A percentile compares a stretch with the other conserved stretches of the same genome.
Conservation (phyloP, 2,113 vertebrate species). For the Zingel zingel region DNA sequence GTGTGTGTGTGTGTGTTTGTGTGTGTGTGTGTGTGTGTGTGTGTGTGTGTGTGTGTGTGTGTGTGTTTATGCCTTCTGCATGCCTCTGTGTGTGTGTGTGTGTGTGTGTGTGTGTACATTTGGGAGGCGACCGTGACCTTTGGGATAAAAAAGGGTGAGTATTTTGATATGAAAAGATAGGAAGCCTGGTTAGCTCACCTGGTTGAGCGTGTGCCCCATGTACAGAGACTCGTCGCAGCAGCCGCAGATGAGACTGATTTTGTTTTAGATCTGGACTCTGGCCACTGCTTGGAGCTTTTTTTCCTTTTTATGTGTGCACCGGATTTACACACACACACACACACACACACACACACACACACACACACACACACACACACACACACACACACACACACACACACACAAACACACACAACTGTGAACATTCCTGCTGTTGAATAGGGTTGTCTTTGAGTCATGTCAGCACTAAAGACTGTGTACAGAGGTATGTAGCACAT, state of each 20-base stretch:
- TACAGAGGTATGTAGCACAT: slow-evolving; percentile 65
- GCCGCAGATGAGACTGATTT: no score
- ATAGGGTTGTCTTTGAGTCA: slow-evolving; percentile 66
- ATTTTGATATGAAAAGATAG: slow-evolving; percentile 70
- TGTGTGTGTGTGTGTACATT: background rate
- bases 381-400: slow-evolving; percentile 32
- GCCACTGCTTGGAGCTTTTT: no score
- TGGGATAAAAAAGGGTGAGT: slow-evolving; percentile 40
- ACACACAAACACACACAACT: slow-evolving; percentile 49
- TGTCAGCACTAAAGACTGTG: slow-evolving; percentile 56
- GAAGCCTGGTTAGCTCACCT: background rate
- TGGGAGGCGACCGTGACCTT: slow-evolving; percentile 44
- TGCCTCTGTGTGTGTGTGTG: no score
- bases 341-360: slow-evolving; percentile 28
- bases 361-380: slow-evolving; percentile 29
- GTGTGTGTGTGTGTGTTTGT: slow-evolving; percentile 28
- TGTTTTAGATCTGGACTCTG: no score
- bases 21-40: slow-evolving; percentile 29
- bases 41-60: background rate
- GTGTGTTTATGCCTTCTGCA: no score
- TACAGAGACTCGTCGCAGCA: no score
- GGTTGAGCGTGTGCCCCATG: no score
- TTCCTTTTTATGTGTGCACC: no score
- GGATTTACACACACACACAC: slow-evolving; percentile 7
- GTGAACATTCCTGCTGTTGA: slow-evolving; percentile 69